Base-by-base conservation (phyloP, 2,797 vertebrate species). In the Allobates femoralis region DNA sequence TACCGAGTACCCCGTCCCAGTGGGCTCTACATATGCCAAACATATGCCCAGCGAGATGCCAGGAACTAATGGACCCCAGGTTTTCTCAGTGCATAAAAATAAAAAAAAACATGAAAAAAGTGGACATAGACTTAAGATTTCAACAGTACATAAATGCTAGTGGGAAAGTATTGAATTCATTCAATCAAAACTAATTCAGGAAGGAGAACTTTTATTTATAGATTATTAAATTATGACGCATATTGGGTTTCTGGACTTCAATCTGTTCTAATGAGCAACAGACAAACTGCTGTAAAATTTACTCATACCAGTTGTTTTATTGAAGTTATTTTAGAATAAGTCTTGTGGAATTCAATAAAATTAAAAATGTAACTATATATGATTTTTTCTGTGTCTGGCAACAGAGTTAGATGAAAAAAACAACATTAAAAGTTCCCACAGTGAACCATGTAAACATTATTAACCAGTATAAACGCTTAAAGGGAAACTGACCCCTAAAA, bases 281-380 rank as follows among this genome's bases (percentile, higher is more conserved):
- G 66, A 37, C 32, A 69, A 69, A 69, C 66, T 32, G 34, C 18
- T 69, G 30, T 34, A 37, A 37, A 5, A 19, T 37, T 69, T 69
- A 69, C 32, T 37, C 66, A 69, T 69, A 37, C 19, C 32, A 69
- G 32, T 69, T 69, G 23, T 66, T 69, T 69, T 69, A 69, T 37
- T 69, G 32, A 69, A 6, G 28, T 69, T 37, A 32, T 69, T 69
- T 66, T 66, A 66, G 28, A 69, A 21, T 69, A 69, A 69, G 16
- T 37, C 21, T 69, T 69, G 32, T 30, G 32, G 32, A 34, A 37
- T 37, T 2, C 2, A 21, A 3, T 37, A 2, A 12, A 7, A 23
- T 10, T 23, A 69, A 69, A 37, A 46, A 46, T 46, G 30, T 5
- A 64, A 64, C 62, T 30, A 30, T 64, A 67, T 11, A 67, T 7